Conservation (phyloP, 2,797 vertebrate species). For the Hafferia zeledoni region DNA sequence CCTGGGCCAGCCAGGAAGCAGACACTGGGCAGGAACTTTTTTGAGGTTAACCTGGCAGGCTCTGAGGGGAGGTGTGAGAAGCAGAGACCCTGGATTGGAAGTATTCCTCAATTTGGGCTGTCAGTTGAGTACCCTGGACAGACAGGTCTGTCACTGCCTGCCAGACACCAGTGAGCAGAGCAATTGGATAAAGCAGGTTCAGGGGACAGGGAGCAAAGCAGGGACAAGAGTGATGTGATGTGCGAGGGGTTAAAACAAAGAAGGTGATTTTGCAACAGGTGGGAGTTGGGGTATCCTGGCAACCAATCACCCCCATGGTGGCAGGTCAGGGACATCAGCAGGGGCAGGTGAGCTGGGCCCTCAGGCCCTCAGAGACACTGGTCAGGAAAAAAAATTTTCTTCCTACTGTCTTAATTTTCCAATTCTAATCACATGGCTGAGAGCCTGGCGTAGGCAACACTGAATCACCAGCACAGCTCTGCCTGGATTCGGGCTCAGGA, state of each 20-base stretch:
- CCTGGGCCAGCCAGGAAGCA: not conserved
- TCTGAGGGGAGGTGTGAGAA: not conserved
- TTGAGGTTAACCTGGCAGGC: not conserved
- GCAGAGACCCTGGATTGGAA: not conserved
- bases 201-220: not conserved
- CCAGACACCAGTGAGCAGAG: not conserved
- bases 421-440: not conserved
- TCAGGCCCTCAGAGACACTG: not conserved
- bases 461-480: constrained; percentile 33
- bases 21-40: not conserved
- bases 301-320: fast-evolving
- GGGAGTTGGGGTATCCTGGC: not conserved
- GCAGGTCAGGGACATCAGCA: not conserved
- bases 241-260: not conserved
- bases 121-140: not conserved
- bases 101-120: not conserved
- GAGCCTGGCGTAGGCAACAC: not conserved
- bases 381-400: not conserved
- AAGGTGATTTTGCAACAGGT: not conserved
- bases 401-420: not conserved
- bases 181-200: not conserved
- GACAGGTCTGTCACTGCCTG: not conserved
- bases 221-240: not conserved
- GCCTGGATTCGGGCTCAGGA: not conserved
- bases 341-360: fast-evolving